Evolutionary conservation across 2,888 invertebrate species (phyloP).

Genomic region (Limnephilus marmoratus): DNA sequence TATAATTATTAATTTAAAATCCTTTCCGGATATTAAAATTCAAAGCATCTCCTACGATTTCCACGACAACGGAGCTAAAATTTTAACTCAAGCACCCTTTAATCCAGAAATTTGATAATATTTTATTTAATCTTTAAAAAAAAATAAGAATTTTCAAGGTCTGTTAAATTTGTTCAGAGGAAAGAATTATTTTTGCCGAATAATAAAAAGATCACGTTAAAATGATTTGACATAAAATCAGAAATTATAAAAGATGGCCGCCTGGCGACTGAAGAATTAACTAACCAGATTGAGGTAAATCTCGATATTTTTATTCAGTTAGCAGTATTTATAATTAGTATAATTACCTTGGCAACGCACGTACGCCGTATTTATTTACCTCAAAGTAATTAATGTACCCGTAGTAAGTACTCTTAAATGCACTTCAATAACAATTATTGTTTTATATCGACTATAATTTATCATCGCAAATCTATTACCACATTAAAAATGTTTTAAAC

Average conservation of each 20-base stretch:
- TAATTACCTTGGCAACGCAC: background rate
- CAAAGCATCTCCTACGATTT: background rate
- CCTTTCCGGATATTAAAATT: background rate
- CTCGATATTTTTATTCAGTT: background rate
- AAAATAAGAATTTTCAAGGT: background rate
- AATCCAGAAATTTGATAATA: background rate
- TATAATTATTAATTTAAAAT: too few relatives aligned
- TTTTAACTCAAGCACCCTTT: background rate
- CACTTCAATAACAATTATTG: background rate
- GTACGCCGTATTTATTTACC: too few relatives aligned
- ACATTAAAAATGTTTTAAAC: too few relatives aligned
- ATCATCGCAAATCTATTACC: too few relatives aligned
- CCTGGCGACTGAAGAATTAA: background rate
- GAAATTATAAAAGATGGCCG: background rate
- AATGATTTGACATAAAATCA: background rate
- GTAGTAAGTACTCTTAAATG: background rate
- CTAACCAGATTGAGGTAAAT: background rate
- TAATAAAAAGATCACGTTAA: background rate
- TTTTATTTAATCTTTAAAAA: background rate
- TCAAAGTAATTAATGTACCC: too few relatives aligned
- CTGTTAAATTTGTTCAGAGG: background rate
- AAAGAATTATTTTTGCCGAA: background rate
- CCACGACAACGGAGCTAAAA: background rate
- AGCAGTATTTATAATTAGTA: background rate
- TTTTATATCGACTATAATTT: background rate